phyloP scores from a whole-genome alignment of 2,113 vertebrate genomes.

The Clarias batrachus region DNA sequence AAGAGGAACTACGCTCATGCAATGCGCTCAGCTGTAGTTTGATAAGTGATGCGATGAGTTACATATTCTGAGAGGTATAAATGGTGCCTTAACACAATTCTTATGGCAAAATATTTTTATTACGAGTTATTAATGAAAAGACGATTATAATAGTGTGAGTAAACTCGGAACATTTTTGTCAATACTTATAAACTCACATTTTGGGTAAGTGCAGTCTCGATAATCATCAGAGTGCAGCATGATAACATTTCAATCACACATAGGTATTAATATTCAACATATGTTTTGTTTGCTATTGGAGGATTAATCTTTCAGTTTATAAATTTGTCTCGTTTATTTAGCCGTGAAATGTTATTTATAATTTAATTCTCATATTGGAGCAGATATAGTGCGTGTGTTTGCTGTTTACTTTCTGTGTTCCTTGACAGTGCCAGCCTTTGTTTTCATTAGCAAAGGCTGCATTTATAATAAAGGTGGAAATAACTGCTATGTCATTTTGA shows the following conservation, averaged over 20 bases:
- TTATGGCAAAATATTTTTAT: constrained; percentile 20
- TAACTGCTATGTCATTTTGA: not conserved
- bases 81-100: constrained; percentile 17
- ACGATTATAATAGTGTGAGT: not conserved
- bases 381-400: not conserved
- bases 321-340: not conserved
- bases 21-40: not conserved
- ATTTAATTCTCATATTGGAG: not conserved
- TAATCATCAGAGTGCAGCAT: not conserved
- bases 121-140: not conserved
- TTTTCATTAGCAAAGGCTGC: constrained; percentile 10
- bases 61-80: constrained; percentile 34
- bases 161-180: not conserved
- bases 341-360: not conserved
- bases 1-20: constrained; percentile 5
- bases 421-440: not conserved
- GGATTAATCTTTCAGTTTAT: not conserved
- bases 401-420: not conserved
- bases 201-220: not conserved
- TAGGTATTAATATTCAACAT: not conserved
- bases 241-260: not conserved
- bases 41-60: constrained; percentile 34
- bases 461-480: constrained; percentile 23
- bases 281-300: not conserved
- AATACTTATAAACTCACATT: not conserved